Base-by-base conservation (phyloP, 2,797 vertebrate genomes). In the Bradypodion ventrale region DNA sequence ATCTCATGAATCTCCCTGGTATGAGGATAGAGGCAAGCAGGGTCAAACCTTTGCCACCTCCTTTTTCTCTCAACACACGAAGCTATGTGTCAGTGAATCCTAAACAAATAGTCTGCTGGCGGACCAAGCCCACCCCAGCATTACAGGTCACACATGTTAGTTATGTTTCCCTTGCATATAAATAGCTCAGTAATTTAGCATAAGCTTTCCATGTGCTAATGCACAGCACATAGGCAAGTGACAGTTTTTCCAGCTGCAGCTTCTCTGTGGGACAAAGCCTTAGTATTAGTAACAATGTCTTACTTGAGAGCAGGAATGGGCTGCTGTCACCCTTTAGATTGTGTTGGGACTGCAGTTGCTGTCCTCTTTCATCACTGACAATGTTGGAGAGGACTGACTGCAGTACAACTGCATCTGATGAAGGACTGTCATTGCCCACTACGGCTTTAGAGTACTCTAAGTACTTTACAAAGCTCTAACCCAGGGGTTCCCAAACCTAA, bases 1-100 rank as follows among this genome's bases (percentile, higher is more conserved):
- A 85, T 65, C 62, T 82, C 84, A 82, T 52, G 66, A 49, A 85
- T 63, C 74, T 85, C 79, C 84, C 74, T 77, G 79, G 84, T 74
- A 69, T 82, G 65, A 77, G 62, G 74, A 63, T 42, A 85, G 79
- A 85, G 83, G 79, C 44, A 52, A 65, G 32, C 74, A 19, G 82
- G 66, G 79, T 82, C 78, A 77, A n/a, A 46, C 52, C 4, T 4
- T n/a, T n/a, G 1, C 21, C 7, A 19, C 29, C 35, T 76, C 37
- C 35, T 75, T 9, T 40, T 70, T 46, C 56, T 76, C 62, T 75
- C 72, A 85, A 62, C 52, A 62, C 52, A 65, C 73, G 70, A 82
- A 85, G 63, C 42, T 82, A 72, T 81, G 84, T 40, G 32, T 82
- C 52, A 82, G 77, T 40, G 84, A 62, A 82, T 46, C 65, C 63